Base-by-base conservation (phyloP, 2,113 vertebrate species). In the Amphilophus citrinellus region DNA sequence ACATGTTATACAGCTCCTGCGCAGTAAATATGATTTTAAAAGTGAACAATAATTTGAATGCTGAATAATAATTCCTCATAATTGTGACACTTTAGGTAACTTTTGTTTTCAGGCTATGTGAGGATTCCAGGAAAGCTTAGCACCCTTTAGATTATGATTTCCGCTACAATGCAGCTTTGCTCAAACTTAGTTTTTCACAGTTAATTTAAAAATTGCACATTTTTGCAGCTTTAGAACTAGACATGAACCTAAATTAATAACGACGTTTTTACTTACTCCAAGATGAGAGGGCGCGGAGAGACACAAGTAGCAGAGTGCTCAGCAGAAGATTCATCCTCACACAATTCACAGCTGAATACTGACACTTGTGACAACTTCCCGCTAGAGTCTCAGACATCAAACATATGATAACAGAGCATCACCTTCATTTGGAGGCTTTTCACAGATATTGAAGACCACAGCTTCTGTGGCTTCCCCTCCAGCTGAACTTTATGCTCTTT, bases 281-380 rank as follows among this genome's bases (percentile, higher is more conserved):
- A 4, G 87, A 84, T 9, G 85, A 71, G 0, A 42, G 47, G 1
- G 60, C 10, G 2, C 65, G 60, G 8, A 92, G 53, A 18, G 73
- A 89, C 9, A 60, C 53, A 2, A 90, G n/a, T 1, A 88, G 47
- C 85, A 93, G 50, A 47, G 81, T 24, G 61, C 77, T 77, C 24
- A 1, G 86, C 1, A 90, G 83, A 58, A 91, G 65, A 80, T 84
- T 90, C 91, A 93, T 93, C 77, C 10, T 90, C 56, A 6, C 7
- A 44, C 7, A 68, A 47, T 78, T 83, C 56, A 44, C n/a, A 2
- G 6, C 22, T 22, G 56, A 68, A 68, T 3, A 24, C 10, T 53
- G 66, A 73, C 20, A 71, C 24, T 47, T 0, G 0, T 80, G 73
- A 57, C 9, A 35, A 18, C 65, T 50, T 50, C 50, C 5, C 75